Conservation (phyloP, 1,140 invertebrate genomes). For the Cephus cinctus region DNA sequence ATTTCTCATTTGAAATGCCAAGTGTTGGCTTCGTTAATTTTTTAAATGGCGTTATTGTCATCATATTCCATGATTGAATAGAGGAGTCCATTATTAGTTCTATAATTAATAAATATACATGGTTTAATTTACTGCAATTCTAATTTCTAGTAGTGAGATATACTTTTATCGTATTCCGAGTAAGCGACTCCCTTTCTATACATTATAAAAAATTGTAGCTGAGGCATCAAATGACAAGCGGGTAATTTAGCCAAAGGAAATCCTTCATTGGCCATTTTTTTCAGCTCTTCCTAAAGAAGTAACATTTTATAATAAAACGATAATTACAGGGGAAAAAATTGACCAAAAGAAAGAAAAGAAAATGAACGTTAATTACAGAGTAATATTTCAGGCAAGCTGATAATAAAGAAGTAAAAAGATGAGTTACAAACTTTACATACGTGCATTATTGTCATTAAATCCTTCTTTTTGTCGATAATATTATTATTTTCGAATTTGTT, state of each 20-base stretch:
- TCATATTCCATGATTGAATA: conserved; percentile 14
- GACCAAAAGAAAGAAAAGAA: too few species aligned
- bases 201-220: conserved; percentile 40
- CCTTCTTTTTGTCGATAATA: too few species aligned
- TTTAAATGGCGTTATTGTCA: neutral
- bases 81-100: conserved; percentile 16
- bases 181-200: conserved; percentile 33
- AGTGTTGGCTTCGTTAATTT: conserved; percentile 17
- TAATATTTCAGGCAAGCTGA: too few species aligned
- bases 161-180: conserved; percentile 31
- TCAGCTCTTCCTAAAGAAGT: conserved; percentile 34
- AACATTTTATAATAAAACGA: too few species aligned
- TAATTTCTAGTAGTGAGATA: neutral
- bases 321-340: too few species aligned
- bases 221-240: conserved; percentile 36
- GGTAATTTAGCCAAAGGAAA: conserved; percentile 45
- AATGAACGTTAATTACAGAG: too few species aligned
- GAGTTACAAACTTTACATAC: too few species aligned
- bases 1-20: conserved; percentile 11
- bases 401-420: too few species aligned
- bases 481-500: too few species aligned
- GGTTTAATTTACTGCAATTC: neutral
- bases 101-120: conserved; percentile 12
- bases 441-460: too few species aligned
- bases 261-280: conserved; percentile 38